Conservation (phyloP, 92 coral and sea anemone genomes). For the Umimayanthus chanpuru region DNA sequence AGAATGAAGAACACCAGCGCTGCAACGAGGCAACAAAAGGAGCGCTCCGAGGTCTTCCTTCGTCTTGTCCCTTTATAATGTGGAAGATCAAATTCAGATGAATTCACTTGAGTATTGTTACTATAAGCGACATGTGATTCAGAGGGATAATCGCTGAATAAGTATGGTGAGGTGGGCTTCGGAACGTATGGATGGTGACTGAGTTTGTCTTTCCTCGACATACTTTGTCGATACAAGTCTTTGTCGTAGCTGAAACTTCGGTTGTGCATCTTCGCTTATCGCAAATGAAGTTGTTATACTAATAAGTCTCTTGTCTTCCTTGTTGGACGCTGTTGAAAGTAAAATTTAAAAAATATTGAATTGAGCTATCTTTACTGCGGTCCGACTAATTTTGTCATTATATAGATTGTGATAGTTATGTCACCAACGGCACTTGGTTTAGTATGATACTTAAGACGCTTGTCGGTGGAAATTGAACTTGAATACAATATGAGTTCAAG, state of each 20-base stretch:
- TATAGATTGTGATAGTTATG: neutral
- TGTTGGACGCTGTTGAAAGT: slow-evolving; percentile 13
- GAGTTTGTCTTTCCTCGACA: slow-evolving; percentile 24
- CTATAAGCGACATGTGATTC: neutral
- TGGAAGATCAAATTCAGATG: slow-evolving; percentile 41
- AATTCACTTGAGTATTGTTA: neutral
- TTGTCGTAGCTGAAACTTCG: slow-evolving; percentile 41
- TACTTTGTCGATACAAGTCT: slow-evolving; percentile 35
- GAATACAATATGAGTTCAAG: neutral
- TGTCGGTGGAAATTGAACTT: neutral
- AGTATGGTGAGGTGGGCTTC: slow-evolving; percentile 39
- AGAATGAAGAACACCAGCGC: slow-evolving; percentile 44
- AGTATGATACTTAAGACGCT: no score
- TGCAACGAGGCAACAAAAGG: slow-evolving; percentile 31
- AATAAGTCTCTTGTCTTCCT: neutral
- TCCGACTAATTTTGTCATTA: neutral
- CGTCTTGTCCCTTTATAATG: slow-evolving; percentile 29
- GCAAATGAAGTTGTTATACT: neutral
- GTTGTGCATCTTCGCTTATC: slow-evolving; percentile 36
- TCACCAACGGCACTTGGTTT: neutral
- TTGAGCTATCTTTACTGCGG: neutral
- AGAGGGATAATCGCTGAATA: slow-evolving; percentile 13
- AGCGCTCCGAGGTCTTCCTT: slow-evolving; percentile 18
- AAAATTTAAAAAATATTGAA: neutral
- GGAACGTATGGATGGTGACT: slow-evolving; percentile 24